Conservation (phyloP, 2,113 vertebrate species). For the Syrmaticus mikado region DNA sequence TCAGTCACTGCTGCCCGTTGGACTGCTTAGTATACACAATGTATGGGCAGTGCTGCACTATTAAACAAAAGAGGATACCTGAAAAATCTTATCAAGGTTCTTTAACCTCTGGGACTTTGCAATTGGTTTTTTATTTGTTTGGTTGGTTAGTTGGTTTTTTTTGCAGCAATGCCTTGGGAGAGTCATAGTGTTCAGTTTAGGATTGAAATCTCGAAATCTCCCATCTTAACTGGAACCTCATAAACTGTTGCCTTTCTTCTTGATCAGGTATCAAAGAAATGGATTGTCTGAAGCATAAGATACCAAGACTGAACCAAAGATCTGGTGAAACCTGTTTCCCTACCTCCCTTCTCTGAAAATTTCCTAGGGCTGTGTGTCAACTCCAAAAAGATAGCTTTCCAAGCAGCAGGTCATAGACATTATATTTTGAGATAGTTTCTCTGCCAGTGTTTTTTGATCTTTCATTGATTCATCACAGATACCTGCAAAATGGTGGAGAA, state of each 20-base stretch:
- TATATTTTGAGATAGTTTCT: background rate
- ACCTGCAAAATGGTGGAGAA: background rate
- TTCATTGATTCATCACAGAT: background rate
- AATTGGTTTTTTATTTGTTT: background rate
- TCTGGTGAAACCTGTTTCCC: background rate
- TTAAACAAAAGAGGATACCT: background rate
- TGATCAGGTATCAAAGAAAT: background rate
- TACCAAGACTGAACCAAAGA: background rate
- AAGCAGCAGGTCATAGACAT: background rate
- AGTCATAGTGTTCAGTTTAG: background rate
- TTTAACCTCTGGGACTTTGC: background rate
- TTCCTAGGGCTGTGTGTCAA: background rate
- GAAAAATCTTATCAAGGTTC: background rate
- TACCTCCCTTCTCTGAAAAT: background rate
- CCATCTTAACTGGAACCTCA: background rate
- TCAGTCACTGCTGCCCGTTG: background rate
- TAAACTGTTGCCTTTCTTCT: background rate
- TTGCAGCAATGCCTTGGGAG: background rate
- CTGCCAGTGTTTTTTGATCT: background rate
- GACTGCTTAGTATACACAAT: background rate
- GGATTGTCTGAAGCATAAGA: background rate
- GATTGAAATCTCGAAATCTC: background rate
- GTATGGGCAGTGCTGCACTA: background rate
- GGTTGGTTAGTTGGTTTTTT: background rate
- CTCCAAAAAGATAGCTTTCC: background rate